Evolutionary conservation across 2,113 vertebrate species (phyloP), one percentile per base, ranked within the genome.

Genomic region (Calyptomena viridis): DNA sequence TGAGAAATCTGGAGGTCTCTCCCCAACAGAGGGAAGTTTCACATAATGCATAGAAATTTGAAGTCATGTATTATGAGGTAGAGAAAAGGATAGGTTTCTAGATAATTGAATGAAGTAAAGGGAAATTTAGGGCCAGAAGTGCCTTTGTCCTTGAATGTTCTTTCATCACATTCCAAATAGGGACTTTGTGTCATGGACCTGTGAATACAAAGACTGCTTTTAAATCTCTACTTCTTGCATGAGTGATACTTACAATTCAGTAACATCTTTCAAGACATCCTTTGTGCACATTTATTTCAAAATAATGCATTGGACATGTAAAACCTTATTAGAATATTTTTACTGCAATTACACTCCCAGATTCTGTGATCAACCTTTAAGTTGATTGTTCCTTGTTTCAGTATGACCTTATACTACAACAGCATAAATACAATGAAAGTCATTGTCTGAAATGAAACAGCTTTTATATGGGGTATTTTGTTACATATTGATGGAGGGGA

Each of bases 221-320:
- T 96, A 95, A 96, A 96, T 97, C 94, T 97, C 88, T 83, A 19
- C 86, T 90, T 89, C 96, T 88, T 95, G 95, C 92, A 92, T 94
- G 95, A 89, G 83, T 96, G 92, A 90, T 86, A 86, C 63, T 91
- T 76, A 60, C 63, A 81, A 90, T 94, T 90, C 86, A 71, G 90
- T 46, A 90, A 37, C 83, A 90, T 95, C 90, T 94, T 97, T 95
- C 88, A 90, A 88, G 72, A 59, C 35, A 89, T 86, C 39, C 50
- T 94, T 77, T 63, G 27, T 52, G 76, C 89, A 86, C 83, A 90
- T 92, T 92, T 81, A 92, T 90, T 94, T 93, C 73, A 86, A 92
- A 94, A 86, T 90, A 95, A 89, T 81, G 50, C 77, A 71, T 92
- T 46, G 35, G 84, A 90, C 55, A 52, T 67, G 56, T 84, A 71